Evolutionary conservation across 2,888 invertebrate species (phyloP).

Genomic region (Hydriomena furcata): DNA sequence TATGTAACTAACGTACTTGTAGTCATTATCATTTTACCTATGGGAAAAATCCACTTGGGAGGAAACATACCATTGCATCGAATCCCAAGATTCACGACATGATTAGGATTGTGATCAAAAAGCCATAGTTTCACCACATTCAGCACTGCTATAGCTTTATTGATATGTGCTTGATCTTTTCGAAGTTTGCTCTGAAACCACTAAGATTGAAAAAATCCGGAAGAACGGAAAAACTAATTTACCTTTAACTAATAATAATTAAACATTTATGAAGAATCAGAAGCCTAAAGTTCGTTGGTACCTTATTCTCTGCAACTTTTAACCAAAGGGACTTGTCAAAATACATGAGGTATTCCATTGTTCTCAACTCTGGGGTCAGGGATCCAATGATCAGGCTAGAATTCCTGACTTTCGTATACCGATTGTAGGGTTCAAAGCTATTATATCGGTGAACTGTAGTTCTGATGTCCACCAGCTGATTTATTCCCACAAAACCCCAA

Average conservation of each 20-base stretch:
- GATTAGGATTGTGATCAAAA: slow-evolving; percentile 55
- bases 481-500: slow-evolving; percentile 85
- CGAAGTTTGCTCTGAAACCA: slow-evolving; percentile 43
- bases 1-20: background rate
- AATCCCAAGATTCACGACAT: slow-evolving; percentile 80
- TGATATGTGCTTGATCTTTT: slow-evolving; percentile 40
- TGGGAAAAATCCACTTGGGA: background rate
- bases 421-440: slow-evolving; percentile 74
- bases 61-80: slow-evolving; percentile 74
- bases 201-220: background rate
- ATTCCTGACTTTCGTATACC: slow-evolving; percentile 73
- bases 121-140: slow-evolving; percentile 81
- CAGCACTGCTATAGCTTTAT: slow-evolving; percentile 66
- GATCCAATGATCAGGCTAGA: slow-evolving; percentile 79
- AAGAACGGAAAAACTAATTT: no score
- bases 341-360: slow-evolving; percentile 76
- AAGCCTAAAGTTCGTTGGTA: no score
- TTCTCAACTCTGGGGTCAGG: slow-evolving; percentile 77
- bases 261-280: no score
- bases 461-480: slow-evolving; percentile 79
- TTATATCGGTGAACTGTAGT: slow-evolving; percentile 81
- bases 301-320: slow-evolving; percentile 62
- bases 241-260: no score
- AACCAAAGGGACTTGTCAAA: slow-evolving; percentile 66
- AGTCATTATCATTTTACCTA: background rate